Conservation (phyloP, 2,113 vertebrate genomes). For the Microtus pennsylvanicus region DNA sequence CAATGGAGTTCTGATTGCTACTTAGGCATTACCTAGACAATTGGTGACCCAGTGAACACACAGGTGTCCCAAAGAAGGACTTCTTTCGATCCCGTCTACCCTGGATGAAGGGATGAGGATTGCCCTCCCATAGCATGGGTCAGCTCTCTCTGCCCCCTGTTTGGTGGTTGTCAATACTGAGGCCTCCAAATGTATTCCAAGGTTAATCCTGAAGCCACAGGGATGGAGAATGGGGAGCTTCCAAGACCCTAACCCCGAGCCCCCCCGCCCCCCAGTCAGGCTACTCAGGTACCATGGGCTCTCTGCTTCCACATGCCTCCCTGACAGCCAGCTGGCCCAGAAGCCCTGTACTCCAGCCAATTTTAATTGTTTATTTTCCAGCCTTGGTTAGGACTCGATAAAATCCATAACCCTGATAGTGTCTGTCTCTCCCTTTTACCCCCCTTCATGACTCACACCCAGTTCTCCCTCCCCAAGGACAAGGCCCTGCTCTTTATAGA, state of each 20-base stretch:
- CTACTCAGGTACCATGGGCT: rapidly evolving
- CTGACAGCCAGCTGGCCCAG: not conserved
- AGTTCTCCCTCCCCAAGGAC: not conserved
- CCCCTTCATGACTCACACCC: rapidly evolving
- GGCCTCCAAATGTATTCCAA: not conserved
- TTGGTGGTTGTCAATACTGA: not conserved
- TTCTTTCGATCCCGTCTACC: not conserved
- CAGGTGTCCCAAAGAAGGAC: not conserved
- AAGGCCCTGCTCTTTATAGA: conserved; percentile 34
- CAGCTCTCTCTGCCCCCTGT: rapidly evolving
- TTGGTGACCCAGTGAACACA: not conserved
- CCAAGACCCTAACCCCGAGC: too few species aligned
- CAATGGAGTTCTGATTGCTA: not conserved
- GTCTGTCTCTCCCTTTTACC: not conserved
- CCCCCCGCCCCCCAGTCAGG: not conserved
- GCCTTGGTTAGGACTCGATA: conserved; percentile 67
- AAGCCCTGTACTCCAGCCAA: not conserved
- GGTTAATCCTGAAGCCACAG: not conserved
- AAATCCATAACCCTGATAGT: conserved; percentile 58
- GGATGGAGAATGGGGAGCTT: rapidly evolving
- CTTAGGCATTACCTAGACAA: not conserved
- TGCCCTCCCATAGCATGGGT: rapidly evolving
- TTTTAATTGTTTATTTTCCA: conserved; percentile 72
- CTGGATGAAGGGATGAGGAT: not conserved
- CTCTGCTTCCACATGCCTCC: not conserved